phyloP scores from a whole-genome alignment of 2,113 vertebrate species.

The Caranx ignobilis region DNA sequence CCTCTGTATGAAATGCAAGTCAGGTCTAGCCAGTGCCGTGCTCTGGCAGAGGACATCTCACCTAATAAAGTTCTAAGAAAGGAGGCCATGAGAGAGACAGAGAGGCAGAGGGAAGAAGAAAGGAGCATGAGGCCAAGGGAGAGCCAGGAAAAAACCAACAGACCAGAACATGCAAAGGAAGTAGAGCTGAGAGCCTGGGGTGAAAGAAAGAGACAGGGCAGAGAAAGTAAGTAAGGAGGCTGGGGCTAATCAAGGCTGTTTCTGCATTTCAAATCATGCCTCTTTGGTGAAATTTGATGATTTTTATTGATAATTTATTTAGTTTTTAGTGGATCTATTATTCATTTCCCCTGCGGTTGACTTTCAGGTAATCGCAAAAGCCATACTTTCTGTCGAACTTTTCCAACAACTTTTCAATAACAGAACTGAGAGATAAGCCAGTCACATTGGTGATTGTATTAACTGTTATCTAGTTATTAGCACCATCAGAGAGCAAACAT shows the following conservation, averaged over 20 bases:
- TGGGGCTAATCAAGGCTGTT: slow-evolving; percentile 7
- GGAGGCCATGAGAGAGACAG: slow-evolving; percentile 29
- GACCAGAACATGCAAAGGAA: slow-evolving; percentile 32
- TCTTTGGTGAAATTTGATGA: background rate
- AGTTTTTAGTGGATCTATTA: background rate
- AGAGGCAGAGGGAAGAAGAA: slow-evolving; percentile 3
- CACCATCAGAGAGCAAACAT: slow-evolving; percentile 73
- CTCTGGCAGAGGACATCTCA: slow-evolving; percentile 51
- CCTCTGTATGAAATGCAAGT: slow-evolving; percentile 60
- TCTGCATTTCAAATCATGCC: background rate
- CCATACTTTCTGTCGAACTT: slow-evolving; percentile 49
- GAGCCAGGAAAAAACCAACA: slow-evolving; percentile 7
- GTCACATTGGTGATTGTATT: slow-evolving; percentile 60
- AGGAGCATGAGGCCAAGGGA: slow-evolving; percentile 6
- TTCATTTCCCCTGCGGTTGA: slow-evolving; percentile 6
- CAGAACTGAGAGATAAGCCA: slow-evolving; percentile 62
- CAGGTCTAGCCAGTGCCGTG: slow-evolving; percentile 4
- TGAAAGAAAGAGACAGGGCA: background rate
- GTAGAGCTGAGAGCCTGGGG: slow-evolving; percentile 6
- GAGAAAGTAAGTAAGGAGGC: background rate
- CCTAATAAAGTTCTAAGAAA: slow-evolving; percentile 64
- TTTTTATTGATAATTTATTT: slow-evolving; percentile 1
- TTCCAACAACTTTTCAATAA: slow-evolving; percentile 70
- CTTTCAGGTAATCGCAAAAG: slow-evolving; percentile 16
- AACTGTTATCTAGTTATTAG: slow-evolving; percentile 71